Evolutionary conservation across 92 coral and sea anemone genomes (phyloP), one percentile per base, ranked within the genome.

Genomic region (Epizoanthus stellaris): DNA sequence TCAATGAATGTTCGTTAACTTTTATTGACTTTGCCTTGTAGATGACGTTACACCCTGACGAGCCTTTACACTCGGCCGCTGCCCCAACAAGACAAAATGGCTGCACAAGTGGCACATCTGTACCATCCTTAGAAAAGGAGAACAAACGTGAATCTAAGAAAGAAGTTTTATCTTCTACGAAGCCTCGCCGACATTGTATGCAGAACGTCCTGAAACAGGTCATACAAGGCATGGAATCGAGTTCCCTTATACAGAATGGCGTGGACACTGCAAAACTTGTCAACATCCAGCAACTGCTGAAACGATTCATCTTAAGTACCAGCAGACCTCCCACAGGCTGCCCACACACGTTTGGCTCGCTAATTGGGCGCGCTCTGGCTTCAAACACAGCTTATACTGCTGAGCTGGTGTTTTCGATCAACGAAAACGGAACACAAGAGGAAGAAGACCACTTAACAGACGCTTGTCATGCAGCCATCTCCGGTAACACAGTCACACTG

Each of bases 401-500:
- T 6, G 68, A 76, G 3, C 42, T 43, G 4, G 30, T 76, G 21
- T 56, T 36, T 38, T 58, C 67, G 61, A 4, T 59, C 14, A 57
- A 47, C 20, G 38, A 59, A 60, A 76, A 74, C 9, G 34, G 60
- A 6, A 39, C 10, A 63, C 62, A 43, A 20, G 72, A 5, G 72
- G 25, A 43, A 19, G 71, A 79, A 34, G 70, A 43, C 12, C 40
- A 42, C 17, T 2, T 77, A 70, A 17, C 56, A 5, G 36, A 60
- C 30, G 83, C 71, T 6, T 79, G 83, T 79, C 72, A 15, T 4
- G 83, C 83, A 42, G 83, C 83, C 0, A 19, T 79, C 65, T 11
- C 25, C 23, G 83, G 83, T 20, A 25, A 79, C 72, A 16, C 60
- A 21, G 60, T 9, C 1, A 62, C 47, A 5, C 43, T 79, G 23